A percentile compares a stretch with the other conserved stretches of the same genome.
phyloP scores from a whole-genome alignment of 2,888 invertebrate genomes.

The Polylopha cassiicola region DNA sequence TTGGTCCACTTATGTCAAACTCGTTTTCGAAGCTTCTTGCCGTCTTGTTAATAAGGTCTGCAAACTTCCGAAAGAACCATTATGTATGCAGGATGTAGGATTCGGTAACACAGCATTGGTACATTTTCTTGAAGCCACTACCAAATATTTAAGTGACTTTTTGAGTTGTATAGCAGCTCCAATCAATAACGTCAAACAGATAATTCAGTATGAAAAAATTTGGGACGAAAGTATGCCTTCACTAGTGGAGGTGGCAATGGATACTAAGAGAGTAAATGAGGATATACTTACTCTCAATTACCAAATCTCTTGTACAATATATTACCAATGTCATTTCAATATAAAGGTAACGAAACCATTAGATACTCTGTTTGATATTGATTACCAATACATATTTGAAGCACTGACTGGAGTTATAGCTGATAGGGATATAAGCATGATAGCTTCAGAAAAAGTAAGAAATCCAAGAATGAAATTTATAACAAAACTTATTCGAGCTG shows the following conservation, averaged over 20 bases:
- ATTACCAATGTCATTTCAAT: slow-evolving; percentile 87
- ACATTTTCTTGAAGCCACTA: slow-evolving; percentile 63
- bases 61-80: slow-evolving; percentile 89
- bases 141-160: slow-evolving; percentile 69
- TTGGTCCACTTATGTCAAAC: slow-evolving; percentile 93
- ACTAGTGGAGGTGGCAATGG: slow-evolving; percentile 86
- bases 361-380: slow-evolving; percentile 86
- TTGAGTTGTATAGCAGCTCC: slow-evolving; percentile 54
- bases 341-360: slow-evolving; percentile 84
- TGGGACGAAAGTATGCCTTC: slow-evolving; percentile 83
- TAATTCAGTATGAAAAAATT: slow-evolving; percentile 78
- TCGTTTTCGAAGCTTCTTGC: slow-evolving; percentile 84
- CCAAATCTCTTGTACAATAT: slow-evolving; percentile 85
- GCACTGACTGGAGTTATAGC: slow-evolving; percentile 56
- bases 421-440: slow-evolving; percentile 77
- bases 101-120: slow-evolving; percentile 80
- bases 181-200: slow-evolving; percentile 51
- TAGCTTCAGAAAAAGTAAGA: slow-evolving; percentile 82
- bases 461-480: slow-evolving; percentile 84
- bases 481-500: slow-evolving; percentile 83
- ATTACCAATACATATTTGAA: slow-evolving; percentile 78
- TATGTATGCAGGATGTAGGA: slow-evolving; percentile 87
- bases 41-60: slow-evolving; percentile 89
- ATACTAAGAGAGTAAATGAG: slow-evolving; percentile 84
- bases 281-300: slow-evolving; percentile 88